These are phyloP conservation scores for Champsocephalus esox DNA, from an alignment of 2,797 vertebrate species.

Conservation along the genomic window DNA sequence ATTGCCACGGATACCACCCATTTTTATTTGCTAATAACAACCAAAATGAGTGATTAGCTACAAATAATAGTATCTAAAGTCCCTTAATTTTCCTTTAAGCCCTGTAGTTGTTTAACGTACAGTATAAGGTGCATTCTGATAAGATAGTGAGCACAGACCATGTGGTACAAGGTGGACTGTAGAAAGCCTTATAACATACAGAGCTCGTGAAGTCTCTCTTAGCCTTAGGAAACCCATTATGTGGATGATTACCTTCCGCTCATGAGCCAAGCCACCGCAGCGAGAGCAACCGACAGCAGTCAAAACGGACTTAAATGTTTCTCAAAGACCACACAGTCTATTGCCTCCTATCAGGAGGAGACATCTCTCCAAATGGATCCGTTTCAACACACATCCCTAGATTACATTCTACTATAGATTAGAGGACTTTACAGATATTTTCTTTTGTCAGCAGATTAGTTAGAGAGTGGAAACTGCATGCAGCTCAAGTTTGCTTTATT, in stretches of 20 bases:
- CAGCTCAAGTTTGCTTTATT: constrained; percentile 45
- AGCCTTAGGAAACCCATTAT: constrained; percentile 69
- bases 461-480: constrained; percentile 7
- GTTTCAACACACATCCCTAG: constrained; percentile 63
- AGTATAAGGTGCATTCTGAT: constrained; percentile 29
- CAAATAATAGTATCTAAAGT: background rate
- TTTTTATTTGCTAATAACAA: too few species aligned
- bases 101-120: constrained; percentile 12
- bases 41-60: background rate
- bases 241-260: constrained; percentile 73
- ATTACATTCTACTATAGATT: constrained; percentile 59
- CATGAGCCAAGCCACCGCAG: constrained; percentile 16
- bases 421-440: constrained; percentile 46
- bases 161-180: constrained; percentile 22
- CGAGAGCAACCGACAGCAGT: constrained; percentile 3
- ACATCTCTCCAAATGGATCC: constrained; percentile 68
- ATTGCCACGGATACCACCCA: too few species aligned
- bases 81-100: background rate
- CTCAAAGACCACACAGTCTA: constrained; percentile 44
- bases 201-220: constrained; percentile 40
- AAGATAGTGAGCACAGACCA: constrained; percentile 28
- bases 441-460: constrained; percentile 57
- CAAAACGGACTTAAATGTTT: constrained; percentile 45
- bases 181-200: constrained; percentile 36
- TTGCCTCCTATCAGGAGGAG: constrained; percentile 57